phyloP scores from a whole-genome alignment of 1,140 invertebrate species.

The Eupeodes corollae region DNA sequence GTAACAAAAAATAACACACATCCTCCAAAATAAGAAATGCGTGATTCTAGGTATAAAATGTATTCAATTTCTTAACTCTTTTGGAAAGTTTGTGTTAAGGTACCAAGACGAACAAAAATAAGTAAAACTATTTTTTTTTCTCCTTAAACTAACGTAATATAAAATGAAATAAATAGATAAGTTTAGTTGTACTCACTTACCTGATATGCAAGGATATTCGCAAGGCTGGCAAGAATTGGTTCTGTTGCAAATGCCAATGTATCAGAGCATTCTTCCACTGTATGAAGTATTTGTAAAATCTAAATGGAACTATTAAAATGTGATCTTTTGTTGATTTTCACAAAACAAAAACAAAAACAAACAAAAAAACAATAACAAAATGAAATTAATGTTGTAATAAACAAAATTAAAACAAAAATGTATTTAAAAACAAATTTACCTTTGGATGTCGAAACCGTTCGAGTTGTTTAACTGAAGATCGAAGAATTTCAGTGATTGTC shows the following conservation, averaged over 20 bases:
- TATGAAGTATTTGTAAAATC: slow-evolving; percentile 60
- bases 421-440: slow-evolving; percentile 37
- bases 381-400: not conserved
- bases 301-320: slow-evolving; percentile 11
- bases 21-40: too few relatives aligned
- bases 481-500: slow-evolving; percentile 79
- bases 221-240: slow-evolving; percentile 73
- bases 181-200: slow-evolving; percentile 37
- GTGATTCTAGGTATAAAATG: too few relatives aligned
- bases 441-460: slow-evolving; percentile 81
- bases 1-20: too few relatives aligned
- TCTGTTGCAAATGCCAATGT: slow-evolving; percentile 88
- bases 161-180: too few relatives aligned
- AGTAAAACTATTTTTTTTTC: too few relatives aligned
- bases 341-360: slow-evolving; percentile 4
- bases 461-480: slow-evolving; percentile 67
- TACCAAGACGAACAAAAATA: too few relatives aligned
- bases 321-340: not conserved
- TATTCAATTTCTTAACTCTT: too few relatives aligned
- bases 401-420: not conserved
- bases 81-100: too few relatives aligned
- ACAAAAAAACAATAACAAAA: not conserved
- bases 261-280: slow-evolving; percentile 68
- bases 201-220: slow-evolving; percentile 72
- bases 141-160: too few relatives aligned